Evolutionary conservation across 1,140 invertebrate species (phyloP).

Genomic region (Galendromus occidentalis): DNA sequence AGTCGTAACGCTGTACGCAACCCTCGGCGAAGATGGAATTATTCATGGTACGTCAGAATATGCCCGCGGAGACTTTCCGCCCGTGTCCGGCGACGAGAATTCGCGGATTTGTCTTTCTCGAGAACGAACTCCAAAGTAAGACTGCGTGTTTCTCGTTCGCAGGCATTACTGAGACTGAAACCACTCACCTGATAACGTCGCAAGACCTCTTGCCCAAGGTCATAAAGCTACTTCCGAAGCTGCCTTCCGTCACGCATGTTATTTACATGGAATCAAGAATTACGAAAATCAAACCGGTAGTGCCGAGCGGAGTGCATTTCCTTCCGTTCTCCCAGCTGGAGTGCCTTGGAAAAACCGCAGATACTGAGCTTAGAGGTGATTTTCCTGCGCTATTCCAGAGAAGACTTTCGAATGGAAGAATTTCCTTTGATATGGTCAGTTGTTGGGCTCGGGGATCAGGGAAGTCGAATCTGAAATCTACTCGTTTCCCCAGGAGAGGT

Average conservation of each 20-base stretch:
- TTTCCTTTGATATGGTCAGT: too few relatives aligned
- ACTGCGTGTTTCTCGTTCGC: background rate
- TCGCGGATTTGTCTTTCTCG: too few relatives aligned
- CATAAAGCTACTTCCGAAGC: slow-evolving; percentile 19
- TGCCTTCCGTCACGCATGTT: slow-evolving; percentile 38
- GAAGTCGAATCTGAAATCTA: too few relatives aligned
- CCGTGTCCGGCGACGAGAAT: too few relatives aligned
- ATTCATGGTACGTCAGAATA: slow-evolving; percentile 42
- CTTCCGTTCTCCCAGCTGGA: slow-evolving; percentile 22
- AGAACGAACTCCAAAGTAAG: too few relatives aligned
- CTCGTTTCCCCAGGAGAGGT: background rate
- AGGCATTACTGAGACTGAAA: slow-evolving; percentile 83
- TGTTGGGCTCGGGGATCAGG: too few relatives aligned
- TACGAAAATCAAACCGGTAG: background rate
- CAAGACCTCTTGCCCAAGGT: background rate
- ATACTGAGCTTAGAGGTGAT: background rate
- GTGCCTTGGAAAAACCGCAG: slow-evolving; percentile 17
- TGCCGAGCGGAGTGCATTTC: slow-evolving; percentile 19
- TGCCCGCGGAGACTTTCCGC: background rate
- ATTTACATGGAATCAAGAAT: slow-evolving; percentile 51
- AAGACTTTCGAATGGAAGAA: too few relatives aligned
- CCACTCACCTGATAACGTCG: slow-evolving; percentile 32
- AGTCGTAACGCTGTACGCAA: slow-evolving; percentile 89
- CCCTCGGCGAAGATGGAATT: slow-evolving; percentile 83
- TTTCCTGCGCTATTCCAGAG: background rate